Evolutionary conservation across 2,888 invertebrate genomes (phyloP).

Genomic region (Drosophila vallismaia): DNA sequence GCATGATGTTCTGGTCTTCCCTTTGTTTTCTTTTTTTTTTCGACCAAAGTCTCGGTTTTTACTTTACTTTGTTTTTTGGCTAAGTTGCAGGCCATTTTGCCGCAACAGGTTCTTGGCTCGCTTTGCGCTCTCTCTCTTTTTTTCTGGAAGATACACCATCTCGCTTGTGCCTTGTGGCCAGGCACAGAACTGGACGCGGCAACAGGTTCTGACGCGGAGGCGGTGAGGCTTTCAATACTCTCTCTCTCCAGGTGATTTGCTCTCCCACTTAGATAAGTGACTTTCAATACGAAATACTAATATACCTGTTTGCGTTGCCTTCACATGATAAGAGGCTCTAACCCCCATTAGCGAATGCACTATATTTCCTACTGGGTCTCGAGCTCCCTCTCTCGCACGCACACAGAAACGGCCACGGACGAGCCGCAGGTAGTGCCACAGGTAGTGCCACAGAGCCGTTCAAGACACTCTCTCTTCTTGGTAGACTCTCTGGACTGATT

Average conservation of each 20-base stretch:
- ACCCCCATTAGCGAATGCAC: slow-evolving; percentile 61
- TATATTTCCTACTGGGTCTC: slow-evolving; percentile 29
- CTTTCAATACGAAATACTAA: slow-evolving; percentile 65
- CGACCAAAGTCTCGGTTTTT: slow-evolving; percentile 17
- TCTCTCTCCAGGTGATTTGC: slow-evolving; percentile 3
- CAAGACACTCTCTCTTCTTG: slow-evolving; percentile 14
- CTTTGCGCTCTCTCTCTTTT: slow-evolving; percentile 20
- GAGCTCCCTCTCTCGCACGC: neutral
- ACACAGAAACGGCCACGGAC: neutral
- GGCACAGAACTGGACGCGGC: slow-evolving; percentile 69
- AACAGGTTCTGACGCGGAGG: slow-evolving; percentile 64
- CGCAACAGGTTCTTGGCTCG: slow-evolving; percentile 71
- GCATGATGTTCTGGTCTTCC: slow-evolving; percentile 47
- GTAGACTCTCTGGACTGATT: slow-evolving; percentile 23
- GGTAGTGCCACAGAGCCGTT: neutral
- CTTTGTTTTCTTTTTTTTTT: slow-evolving; percentile 35
- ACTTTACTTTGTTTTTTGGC: slow-evolving; percentile 51
- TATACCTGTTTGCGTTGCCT: slow-evolving; percentile 67
- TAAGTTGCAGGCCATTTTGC: slow-evolving; percentile 61
- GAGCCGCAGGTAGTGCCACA: slow-evolving; percentile 9
- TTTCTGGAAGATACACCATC: slow-evolving; percentile 39
- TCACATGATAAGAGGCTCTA: slow-evolving; percentile 62
- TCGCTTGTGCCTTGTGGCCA: slow-evolving; percentile 23
- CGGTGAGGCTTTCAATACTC: slow-evolving; percentile 16
- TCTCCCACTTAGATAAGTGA: slow-evolving; percentile 61